Base-by-base conservation (phyloP, 2,888 invertebrate genomes). In the Seladonia tumulorum region DNA sequence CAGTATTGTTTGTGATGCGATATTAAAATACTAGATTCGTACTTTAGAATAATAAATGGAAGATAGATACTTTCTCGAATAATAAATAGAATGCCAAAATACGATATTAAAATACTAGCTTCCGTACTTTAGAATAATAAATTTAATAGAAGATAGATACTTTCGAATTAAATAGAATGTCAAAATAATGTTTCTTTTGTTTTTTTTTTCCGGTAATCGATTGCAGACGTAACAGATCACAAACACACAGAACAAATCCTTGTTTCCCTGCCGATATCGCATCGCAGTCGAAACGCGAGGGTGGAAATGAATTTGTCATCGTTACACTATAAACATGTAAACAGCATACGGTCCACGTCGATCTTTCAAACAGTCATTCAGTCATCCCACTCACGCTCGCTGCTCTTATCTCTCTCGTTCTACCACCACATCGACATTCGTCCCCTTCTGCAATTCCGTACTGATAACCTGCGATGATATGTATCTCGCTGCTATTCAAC, bases 391-490 rank as follows among this genome's bases (percentile, higher is more conserved):
- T 49, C 73, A 22, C 35, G 22, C 49, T 35, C 35, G 25, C 22
- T 14, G 49, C 73, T 35, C 73, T 53, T 73, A 73, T 73, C 53
- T 66, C 57, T 73, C 76, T 76, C 72, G 22, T 60, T 87, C 79
- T 70, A 83, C 87, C 85, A 47, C 35, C 80, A 84, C 74, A 78
- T 77, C 82, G 47, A 72, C 72, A 78, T 83, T 86, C 86, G 47
- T n/a, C 83, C 80, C 85, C 82, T 68, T 79, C 76, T 81, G 74
- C 80, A 79, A 79, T 68, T 78, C 63, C 78, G 78, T 79, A 86
- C 85, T 89, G 92, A 93, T 92, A 92, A 92, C 93, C 92, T 87
- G 92, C 88, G 93, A 94, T 94, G 94, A 93, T 93, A n/a, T n/a
- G n/a, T n/a, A 92, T 87, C 87, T 82, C 85, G 57, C 79, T 57